Base-by-base conservation (phyloP, 2,797 vertebrate species). In the Cygnus olor region DNA sequence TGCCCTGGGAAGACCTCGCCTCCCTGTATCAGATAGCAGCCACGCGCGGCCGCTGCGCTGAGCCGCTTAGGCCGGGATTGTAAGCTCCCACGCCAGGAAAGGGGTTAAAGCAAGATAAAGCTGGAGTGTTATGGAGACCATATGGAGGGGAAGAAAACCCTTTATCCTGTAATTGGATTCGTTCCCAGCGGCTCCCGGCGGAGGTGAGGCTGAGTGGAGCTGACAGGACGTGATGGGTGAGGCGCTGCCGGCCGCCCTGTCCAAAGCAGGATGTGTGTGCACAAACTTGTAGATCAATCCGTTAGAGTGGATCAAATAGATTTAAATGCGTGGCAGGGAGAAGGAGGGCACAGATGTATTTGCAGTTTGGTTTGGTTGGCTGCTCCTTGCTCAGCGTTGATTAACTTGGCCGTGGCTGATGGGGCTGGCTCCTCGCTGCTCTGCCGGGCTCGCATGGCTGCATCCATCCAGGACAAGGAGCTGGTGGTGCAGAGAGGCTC, bases 71-170 rank as follows among this genome's bases (percentile, higher is more conserved):
- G 9, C 40, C 3, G 2, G 93, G 64, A 74, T 90, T 90, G 96
- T 40, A 94, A 97, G 95, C 93, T 94, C 90, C 92, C 90, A 90
- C 36, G 3, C 94, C 85, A 79, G 97, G 96, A 97, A 97, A 93
- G 76, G 95, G 95, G 96, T 96, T 96, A 97, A 96, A 96, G 94
- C 24, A 85, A 96, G 94, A 93, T 97, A 97, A 97, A 97, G 54
- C 60, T 13, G 8, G 70, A 89, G 76, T 24, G 61, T 82, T 95
- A 70, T 77, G 81, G 91, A 93, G 95, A 95, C 94, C 96, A 96
- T 96, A 97, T 97, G 97, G 96, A 97, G 93, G 90, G 94, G 95
- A 96, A 96, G 92, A 94, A 97, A 96, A 95, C 89, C 74, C 94
- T 94, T 96, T 92, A 95, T 96, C 95, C 89, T 61, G 82, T 96